These are phyloP conservation scores for Sebastes miniatus DNA, from an alignment of 2,797 vertebrate species.

Conservation along the genomic window DNA sequence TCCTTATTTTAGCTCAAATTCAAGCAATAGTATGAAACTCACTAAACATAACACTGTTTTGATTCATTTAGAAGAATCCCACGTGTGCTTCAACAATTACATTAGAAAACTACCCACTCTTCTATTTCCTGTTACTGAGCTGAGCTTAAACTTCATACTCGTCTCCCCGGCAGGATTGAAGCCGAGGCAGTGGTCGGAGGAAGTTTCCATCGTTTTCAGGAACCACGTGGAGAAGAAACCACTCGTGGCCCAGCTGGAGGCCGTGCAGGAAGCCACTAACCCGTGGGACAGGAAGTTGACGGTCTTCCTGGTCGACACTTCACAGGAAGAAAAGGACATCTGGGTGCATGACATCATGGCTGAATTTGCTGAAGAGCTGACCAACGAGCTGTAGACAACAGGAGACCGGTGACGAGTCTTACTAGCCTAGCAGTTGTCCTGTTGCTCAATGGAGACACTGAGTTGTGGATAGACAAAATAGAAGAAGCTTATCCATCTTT, in stretches of 20 bases:
- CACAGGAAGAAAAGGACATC: slow-evolving; percentile 90
- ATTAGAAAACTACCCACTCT: not conserved
- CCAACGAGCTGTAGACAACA: slow-evolving; percentile 63
- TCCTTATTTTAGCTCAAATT: no score
- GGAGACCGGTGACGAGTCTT: not conserved
- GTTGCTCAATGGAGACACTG: not conserved
- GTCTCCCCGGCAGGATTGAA: slow-evolving; percentile 83
- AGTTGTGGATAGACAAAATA: slow-evolving; percentile 21
- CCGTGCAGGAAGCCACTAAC: slow-evolving; percentile 81
- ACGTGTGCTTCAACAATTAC: not conserved
- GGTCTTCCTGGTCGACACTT: slow-evolving; percentile 94
- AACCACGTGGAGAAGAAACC: slow-evolving; percentile 98
- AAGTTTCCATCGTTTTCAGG: slow-evolving; percentile 95
- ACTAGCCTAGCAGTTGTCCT: not conserved
- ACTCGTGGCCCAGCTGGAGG: slow-evolving; percentile 92
- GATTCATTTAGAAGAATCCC: not conserved
- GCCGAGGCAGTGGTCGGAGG: slow-evolving; percentile 93
- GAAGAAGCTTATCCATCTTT: slow-evolving; percentile 19
- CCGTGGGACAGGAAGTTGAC: slow-evolving; percentile 92
- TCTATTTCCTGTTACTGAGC: not conserved
- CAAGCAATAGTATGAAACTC: no score
- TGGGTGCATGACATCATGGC: slow-evolving; percentile 99
- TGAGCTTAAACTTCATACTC: not conserved
- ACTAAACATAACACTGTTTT: not conserved
- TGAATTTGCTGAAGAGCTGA: slow-evolving; percentile 86